These are phyloP conservation scores for Cladorhizidae sp. DNA, from an alignment of 37 sponge, comb jelly and placozoan species.

Conservation along the genomic window DNA sequence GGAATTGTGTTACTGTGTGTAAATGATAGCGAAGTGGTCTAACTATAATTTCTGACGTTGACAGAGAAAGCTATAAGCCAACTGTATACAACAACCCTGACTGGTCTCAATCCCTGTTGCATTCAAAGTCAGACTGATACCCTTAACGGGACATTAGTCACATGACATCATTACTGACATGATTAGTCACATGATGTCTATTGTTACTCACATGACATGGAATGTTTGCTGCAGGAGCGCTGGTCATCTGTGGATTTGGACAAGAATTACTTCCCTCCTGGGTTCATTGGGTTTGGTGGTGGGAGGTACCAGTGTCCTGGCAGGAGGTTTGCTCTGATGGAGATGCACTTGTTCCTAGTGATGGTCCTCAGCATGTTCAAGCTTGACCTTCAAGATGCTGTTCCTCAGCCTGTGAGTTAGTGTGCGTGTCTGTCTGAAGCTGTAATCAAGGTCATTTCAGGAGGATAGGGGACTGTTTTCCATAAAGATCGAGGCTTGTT, in stretches of 20 bases:
- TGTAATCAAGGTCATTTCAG: too few relatives aligned
- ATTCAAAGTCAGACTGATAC: too few relatives aligned
- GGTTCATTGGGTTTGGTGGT: conserved; percentile 88
- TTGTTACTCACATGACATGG: not conserved
- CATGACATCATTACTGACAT: not conserved
- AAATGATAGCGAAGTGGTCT: too few relatives aligned
- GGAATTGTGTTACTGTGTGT: too few relatives aligned
- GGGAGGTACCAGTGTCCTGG: conserved; percentile 89
- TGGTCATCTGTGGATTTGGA: conserved; percentile 71
- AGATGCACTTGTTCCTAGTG: conserved; percentile 76
- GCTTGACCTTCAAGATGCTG: conserved; percentile 47
- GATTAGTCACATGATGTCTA: not conserved
- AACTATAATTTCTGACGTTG: too few relatives aligned
- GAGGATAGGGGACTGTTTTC: too few relatives aligned
- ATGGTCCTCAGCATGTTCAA: conserved; percentile 60
- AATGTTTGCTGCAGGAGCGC: conserved; percentile 64
- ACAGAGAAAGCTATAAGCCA: too few relatives aligned
- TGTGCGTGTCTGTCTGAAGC: too few relatives aligned
- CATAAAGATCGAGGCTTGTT: too few relatives aligned
- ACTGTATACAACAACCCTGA: not conserved
- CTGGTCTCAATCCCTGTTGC: not conserved
- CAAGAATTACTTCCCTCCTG: conserved; percentile 68
- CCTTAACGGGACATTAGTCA: not conserved
- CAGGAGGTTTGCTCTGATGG: conserved; percentile 90
- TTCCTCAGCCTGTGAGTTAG: conserved; percentile 73